phyloP scores from a whole-genome alignment of 1,140 invertebrate genomes.

The Lamellibrachia luymesi region DNA sequence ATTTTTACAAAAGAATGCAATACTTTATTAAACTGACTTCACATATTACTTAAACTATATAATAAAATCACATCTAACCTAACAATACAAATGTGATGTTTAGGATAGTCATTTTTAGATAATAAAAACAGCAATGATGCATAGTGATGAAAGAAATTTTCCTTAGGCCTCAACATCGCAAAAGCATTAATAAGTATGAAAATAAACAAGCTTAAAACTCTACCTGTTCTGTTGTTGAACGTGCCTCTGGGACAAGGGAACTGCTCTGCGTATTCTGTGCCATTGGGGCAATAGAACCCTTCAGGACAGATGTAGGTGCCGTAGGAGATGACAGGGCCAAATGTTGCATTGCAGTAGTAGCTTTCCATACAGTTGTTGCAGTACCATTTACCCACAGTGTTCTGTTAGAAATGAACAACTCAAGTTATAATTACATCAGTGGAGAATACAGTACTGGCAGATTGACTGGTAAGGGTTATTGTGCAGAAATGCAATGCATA shows the following conservation, averaged over 20 bases:
- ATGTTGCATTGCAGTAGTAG: constrained; percentile 46
- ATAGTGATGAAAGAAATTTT: not conserved
- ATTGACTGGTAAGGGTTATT: too few species aligned
- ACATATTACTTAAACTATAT: too few species aligned
- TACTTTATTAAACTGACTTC: too few species aligned
- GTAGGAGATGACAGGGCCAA: constrained; percentile 38
- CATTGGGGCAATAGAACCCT: constrained; percentile 50
- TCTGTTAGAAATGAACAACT: constrained; percentile 26
- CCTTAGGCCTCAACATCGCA: not conserved
- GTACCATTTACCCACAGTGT: constrained; percentile 32
- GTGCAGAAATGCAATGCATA: too few species aligned
- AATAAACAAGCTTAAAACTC: not conserved
- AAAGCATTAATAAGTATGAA: not conserved
- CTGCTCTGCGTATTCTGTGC: constrained; percentile 42
- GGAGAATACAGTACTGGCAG: not conserved
- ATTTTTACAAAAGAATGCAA: not conserved
- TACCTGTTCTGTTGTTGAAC: constrained; percentile 41
- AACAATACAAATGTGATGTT: too few species aligned
- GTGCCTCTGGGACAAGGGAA: constrained; percentile 49
- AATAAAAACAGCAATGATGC: too few species aligned
- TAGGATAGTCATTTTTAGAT: too few species aligned
- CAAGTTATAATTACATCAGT: not conserved
- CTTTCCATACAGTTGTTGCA: constrained; percentile 45
- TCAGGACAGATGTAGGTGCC: constrained; percentile 40
- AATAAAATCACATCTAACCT: too few species aligned